Evolutionary conservation across 2,888 invertebrate species (phyloP), one percentile per base, ranked within the genome.

Genomic region (Dryocosmus kuriphilus): DNA sequence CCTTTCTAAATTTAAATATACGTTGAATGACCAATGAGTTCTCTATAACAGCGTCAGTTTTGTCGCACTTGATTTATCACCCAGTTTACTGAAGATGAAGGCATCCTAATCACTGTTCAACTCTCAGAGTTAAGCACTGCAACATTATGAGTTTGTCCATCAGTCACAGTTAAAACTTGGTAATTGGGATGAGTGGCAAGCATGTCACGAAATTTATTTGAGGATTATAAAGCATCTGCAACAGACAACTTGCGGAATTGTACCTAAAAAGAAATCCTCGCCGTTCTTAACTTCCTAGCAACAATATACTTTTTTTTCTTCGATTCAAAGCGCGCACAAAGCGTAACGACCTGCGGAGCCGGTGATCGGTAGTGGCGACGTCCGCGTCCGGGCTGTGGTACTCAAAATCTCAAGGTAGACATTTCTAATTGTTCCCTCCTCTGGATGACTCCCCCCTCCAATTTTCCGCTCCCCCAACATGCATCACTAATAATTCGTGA

Each of bases 401-500:
- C 60, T 60, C 27, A 27, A 60, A 60, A 60, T 55, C 71, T 14
- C 19, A 7, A 41, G 24, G n/a, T 38, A 38, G 11, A 22, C 16
- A 41, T n/a, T 74, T 32, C 19, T 4, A 24, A 38, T 19, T 41
- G 14, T 30, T 62, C n/a, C 61, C 62, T 14, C 8, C 16, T 19
- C 19, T 2, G 55, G 8, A 30, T 61, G 74, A 65, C 46, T 79
- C 11, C n/a, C 60, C 63, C 4, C 62, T 41, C 46, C 73, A n/a
- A n/a, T 65, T 75, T 77, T 22, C 41, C 30, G 9, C n/a, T n/a
- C 41, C 27, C 51, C 46, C 32, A 76, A 78, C 30, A 57, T 24
- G 24, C 63, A 74, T 80, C 87, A 87, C 86, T 88, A 86, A 90
- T 89, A 89, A 90, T 89, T 90, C 87, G 86, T 83, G 84, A 86